A percentile compares a stretch with the other conserved stretches of the same genome.
These are phyloP conservation scores for Erethizon dorsatum DNA, from an alignment of 2,797 vertebrate genomes.

Conservation along the genomic window DNA sequence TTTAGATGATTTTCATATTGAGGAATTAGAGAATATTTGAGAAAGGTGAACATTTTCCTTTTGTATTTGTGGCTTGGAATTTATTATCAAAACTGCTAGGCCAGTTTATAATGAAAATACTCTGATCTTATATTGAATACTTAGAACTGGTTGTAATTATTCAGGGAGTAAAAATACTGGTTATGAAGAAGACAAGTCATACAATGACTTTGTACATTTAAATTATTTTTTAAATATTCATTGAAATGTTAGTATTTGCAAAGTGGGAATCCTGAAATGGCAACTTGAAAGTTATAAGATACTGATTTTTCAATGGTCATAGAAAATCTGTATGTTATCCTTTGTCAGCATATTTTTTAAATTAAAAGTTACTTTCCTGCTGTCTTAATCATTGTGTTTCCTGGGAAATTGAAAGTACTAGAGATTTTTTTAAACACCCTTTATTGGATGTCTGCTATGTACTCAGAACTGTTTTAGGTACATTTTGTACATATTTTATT, in stretches of 20 bases:
- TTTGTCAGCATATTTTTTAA: not conserved
- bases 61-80: not conserved
- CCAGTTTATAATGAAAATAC: constrained; percentile 42
- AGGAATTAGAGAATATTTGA: constrained; percentile 36
- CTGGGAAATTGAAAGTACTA: not conserved
- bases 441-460: not conserved
- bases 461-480: not conserved
- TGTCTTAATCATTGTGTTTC: not conserved
- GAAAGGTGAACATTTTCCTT: constrained; percentile 26
- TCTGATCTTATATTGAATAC: constrained; percentile 34
- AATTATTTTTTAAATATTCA: constrained; percentile 20
- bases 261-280: not conserved
- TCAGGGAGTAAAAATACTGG: constrained; percentile 61
- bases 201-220: constrained; percentile 43
- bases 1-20: not conserved
- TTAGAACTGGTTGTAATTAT: constrained; percentile 51
- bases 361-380: not conserved
- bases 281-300: not conserved
- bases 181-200: not conserved
- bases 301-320: not conserved
- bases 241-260: constrained; percentile 1
- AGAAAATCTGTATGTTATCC: not conserved
- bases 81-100: constrained; percentile 40
- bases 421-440: not conserved
- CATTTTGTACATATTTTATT: constrained; percentile 1